Conservation (phyloP, 2,797 vertebrate species). For the Trachurus trachurus region DNA sequence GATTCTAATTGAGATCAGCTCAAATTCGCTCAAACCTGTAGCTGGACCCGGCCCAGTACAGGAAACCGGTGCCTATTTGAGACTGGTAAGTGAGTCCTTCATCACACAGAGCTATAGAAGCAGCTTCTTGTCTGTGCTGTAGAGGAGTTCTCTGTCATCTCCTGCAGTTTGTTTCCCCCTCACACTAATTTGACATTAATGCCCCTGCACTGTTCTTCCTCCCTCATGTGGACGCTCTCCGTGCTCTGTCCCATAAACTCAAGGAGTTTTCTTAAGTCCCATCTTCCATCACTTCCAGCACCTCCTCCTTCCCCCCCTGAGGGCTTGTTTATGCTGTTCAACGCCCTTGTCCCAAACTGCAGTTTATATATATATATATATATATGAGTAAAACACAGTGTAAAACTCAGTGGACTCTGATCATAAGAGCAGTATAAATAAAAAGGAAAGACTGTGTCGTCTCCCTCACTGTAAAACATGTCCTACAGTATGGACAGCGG, state of each 20-base stretch:
- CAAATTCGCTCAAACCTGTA: no score
- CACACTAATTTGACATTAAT: conserved; percentile 20
- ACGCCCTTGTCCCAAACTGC: conserved; percentile 51
- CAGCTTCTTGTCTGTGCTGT: no score
- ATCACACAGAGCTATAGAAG: neutral
- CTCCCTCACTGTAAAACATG: neutral
- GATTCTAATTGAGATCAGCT: no score
- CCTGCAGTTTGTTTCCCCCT: neutral
- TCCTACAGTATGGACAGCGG: neutral
- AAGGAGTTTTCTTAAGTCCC: conserved; percentile 54
- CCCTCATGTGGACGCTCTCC: conserved; percentile 6
- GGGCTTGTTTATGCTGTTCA: conserved; percentile 36
- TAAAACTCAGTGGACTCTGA: conserved; percentile 31
- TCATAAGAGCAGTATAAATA: conserved; percentile 14
- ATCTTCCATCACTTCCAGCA: no score
- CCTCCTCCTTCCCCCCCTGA: conserved; percentile 11
- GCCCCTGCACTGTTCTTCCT: neutral
- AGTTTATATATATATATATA: neutral
- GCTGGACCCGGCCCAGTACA: no score
- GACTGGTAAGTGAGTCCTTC: neutral
- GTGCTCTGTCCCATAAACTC: conserved; percentile 54
- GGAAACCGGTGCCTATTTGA: no score
- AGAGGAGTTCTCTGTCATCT: neutral
- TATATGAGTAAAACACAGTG: conserved; percentile 28
- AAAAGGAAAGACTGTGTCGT: neutral